These are phyloP conservation scores for Numenius arquata DNA, from an alignment of 2,113 vertebrate species.

Conservation along the genomic window DNA sequence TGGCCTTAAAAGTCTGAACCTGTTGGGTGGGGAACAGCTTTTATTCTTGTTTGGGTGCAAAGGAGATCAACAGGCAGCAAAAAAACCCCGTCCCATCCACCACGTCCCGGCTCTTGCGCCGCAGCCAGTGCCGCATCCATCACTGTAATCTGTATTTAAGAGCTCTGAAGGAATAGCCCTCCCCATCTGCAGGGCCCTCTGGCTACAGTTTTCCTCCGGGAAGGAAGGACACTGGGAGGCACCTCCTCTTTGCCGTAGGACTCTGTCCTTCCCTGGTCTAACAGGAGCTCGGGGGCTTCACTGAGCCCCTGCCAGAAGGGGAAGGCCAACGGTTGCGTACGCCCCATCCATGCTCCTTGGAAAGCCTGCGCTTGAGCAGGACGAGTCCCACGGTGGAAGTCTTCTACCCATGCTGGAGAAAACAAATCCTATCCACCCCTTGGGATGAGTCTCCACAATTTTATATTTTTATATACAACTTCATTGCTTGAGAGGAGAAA, in stretches of 20 bases:
- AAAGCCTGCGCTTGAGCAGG: neutral
- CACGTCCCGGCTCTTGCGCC: rapidly evolving
- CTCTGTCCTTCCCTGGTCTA: neutral
- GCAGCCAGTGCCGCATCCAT: neutral
- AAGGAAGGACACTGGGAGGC: neutral
- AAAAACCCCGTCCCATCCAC: neutral
- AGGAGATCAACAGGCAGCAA: neutral
- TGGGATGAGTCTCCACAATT: neutral
- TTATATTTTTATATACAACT: neutral
- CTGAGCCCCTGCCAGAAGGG: neutral
- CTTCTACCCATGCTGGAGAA: neutral
- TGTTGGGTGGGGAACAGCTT: neutral
- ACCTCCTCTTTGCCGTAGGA: neutral
- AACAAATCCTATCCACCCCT: neutral
- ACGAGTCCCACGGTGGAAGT: rapidly evolving
- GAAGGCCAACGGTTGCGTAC: rapidly evolving
- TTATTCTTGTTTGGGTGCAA: neutral
- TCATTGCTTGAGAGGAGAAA: neutral
- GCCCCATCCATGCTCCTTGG: neutral
- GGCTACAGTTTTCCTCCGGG: neutral
- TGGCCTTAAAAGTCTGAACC: neutral
- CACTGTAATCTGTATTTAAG: neutral
- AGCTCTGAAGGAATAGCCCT: neutral
- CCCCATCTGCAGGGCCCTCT: neutral
- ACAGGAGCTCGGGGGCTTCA: neutral